phyloP scores from a whole-genome alignment of 37 sponge, comb jelly and placozoan species.

The Chondrosia reniformis region DNA sequence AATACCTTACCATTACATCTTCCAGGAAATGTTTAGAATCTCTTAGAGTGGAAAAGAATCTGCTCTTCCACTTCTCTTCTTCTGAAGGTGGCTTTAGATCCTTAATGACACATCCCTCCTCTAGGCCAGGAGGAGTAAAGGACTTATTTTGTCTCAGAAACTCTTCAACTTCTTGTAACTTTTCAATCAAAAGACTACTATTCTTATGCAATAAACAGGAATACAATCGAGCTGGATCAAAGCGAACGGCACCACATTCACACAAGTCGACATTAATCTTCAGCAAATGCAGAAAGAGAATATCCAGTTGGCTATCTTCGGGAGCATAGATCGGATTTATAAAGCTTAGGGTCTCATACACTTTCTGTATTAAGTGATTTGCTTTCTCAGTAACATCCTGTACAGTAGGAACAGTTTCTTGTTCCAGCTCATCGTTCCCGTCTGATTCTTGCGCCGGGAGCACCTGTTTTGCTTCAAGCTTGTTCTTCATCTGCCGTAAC shows the following conservation, averaged over 20 bases:
- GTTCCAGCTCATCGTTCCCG: too few relatives aligned
- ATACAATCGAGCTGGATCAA: slow-evolving; percentile 45
- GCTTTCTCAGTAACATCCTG: neutral
- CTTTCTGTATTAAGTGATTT: neutral
- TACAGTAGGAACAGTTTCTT: too few relatives aligned
- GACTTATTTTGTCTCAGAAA: slow-evolving; percentile 31
- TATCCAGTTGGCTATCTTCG: slow-evolving; percentile 38
- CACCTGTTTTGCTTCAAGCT: too few relatives aligned
- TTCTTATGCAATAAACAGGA: slow-evolving; percentile 69
- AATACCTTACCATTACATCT: slow-evolving; percentile 62
- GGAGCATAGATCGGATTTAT: slow-evolving; percentile 31
- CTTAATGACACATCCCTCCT: neutral
- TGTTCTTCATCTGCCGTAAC: slow-evolving; percentile 2
- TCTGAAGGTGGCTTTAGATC: neutral
- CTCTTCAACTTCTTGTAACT: slow-evolving; percentile 74
- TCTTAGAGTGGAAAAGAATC: slow-evolving; percentile 43
- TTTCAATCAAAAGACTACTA: slow-evolving; percentile 34
- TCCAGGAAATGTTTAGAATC: slow-evolving; percentile 63
- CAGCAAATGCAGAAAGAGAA: slow-evolving; percentile 44
- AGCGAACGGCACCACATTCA: neutral
- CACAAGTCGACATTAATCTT: neutral
- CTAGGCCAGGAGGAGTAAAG: neutral
- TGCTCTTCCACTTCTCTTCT: slow-evolving; percentile 48
- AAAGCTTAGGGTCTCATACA: slow-evolving; percentile 51
- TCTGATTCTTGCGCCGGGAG: too few relatives aligned